Evolutionary conservation across 1,140 invertebrate genomes (phyloP).

Genomic region (Dufourea novaeangliae): DNA sequence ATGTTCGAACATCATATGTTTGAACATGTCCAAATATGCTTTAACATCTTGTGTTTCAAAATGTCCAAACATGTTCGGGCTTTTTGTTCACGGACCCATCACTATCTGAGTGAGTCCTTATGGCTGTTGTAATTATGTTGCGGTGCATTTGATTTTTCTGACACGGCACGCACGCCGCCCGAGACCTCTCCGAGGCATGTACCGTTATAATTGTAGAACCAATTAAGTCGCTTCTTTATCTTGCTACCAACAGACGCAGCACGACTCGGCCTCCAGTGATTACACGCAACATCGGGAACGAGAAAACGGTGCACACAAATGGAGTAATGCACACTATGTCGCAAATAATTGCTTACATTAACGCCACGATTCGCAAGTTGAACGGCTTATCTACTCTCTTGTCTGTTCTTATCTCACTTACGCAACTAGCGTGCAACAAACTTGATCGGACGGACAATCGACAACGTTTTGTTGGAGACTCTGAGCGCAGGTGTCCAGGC

Average conservation of each 20-base stretch:
- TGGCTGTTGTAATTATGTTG: neutral
- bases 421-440: conserved; percentile 73
- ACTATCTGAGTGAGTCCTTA: too few species aligned
- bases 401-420: conserved; percentile 33
- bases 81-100: too few species aligned
- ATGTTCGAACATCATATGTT: too few species aligned
- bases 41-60: too few species aligned
- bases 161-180: neutral
- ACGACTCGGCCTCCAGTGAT: neutral
- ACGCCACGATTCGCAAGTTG: conserved; percentile 1
- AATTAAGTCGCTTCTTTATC: conserved; percentile 34
- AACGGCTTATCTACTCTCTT: neutral
- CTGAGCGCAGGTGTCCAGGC: conserved; percentile 56
- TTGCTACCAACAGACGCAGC: conserved; percentile 2
- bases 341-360: conserved; percentile 20
- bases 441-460: conserved; percentile 63
- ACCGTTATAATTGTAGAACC: conserved; percentile 44
- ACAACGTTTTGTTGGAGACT: neutral
- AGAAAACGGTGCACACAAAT: too few species aligned
- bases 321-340: neutral
- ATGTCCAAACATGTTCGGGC: too few species aligned
- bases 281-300: neutral
- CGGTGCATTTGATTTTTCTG: conserved; percentile 8
- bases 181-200: neutral
- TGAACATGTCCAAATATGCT: too few species aligned